Conservation (phyloP, 1,140 invertebrate genomes). For the Luehdorfia chinensis region DNA sequence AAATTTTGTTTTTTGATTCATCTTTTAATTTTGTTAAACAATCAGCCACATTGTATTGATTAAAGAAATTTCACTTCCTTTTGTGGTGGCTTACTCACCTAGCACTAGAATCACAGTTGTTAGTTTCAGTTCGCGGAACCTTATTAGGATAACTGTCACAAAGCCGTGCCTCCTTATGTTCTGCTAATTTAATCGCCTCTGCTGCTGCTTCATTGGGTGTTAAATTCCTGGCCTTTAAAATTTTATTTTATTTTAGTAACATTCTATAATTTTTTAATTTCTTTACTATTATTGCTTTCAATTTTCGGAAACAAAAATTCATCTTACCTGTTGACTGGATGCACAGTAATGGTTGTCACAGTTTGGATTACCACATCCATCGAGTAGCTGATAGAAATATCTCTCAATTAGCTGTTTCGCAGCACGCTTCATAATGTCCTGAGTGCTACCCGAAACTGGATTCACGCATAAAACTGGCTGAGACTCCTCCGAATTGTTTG, state of each 20-base stretch:
- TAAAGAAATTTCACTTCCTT: neutral
- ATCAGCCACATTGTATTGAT: neutral
- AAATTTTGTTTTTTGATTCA: neutral
- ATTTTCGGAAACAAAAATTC: too few species aligned
- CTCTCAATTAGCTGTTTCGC: conserved; percentile 93
- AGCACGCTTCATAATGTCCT: conserved; percentile 90
- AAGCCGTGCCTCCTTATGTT: conserved; percentile 87
- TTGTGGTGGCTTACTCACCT: conserved; percentile 38
- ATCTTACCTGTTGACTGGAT: conserved; percentile 88
- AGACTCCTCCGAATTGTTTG: conserved; percentile 44
- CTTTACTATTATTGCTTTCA: too few species aligned
- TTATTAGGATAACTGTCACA: conserved; percentile 88
- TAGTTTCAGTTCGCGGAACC: conserved; percentile 80
- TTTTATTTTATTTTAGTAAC: neutral
- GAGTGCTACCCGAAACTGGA: conserved; percentile 35
- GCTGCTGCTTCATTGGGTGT: conserved; percentile 93
- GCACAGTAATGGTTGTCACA: conserved; percentile 93
- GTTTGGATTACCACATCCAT: conserved; percentile 91
- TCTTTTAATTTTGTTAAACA: neutral
- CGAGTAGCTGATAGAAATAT: conserved; percentile 94
- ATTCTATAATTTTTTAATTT: too few species aligned
- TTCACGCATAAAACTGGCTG: conserved; percentile 51
- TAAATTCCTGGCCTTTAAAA: conserved; percentile 82
- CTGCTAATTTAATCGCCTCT: conserved; percentile 89
- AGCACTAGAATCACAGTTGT: conserved; percentile 51